Evolutionary conservation across 1,140 invertebrate genomes (phyloP), one percentile per base, ranked within the genome.

Genomic region (Hetaerina americana): DNA sequence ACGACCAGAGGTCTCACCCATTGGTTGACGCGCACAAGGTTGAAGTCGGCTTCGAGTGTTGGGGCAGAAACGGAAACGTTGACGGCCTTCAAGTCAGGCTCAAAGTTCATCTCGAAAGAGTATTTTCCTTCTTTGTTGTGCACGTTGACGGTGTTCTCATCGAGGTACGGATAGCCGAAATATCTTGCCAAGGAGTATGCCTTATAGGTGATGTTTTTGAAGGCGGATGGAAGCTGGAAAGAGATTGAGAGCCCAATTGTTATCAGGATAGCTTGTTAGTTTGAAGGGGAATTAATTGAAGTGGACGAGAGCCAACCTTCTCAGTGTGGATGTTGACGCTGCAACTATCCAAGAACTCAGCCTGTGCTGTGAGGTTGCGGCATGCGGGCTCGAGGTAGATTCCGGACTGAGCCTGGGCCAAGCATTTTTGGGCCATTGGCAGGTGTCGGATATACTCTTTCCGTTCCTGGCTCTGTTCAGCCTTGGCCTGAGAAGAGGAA

Each of bases 371-470:
- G 70, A 83, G 79, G 29, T 85, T 82, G 49, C 83, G 81, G 76
- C 88, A 89, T 71, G 81, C 79, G 5, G 77, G 76, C 27, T 84
- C 78, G 72, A 85, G 81, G 68, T 84, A 79, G 75, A 87, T 85
- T 15, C 83, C 83, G 72, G 82, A 70, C 66, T 82, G 76, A 75
- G 85, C 84, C 75, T 89, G 78, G 31, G 80, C 40, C 40, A 79
- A 26, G 75, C 87, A 89, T 73, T 82, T 72, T 40, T 84, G 77
- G 26, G 79, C 78, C 8, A 78, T 12, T 0, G 79, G 76, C 5
- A 78, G 75, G 5, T 82, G 72, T 29, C 81, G 74, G 24, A 89
- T 75, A 27, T 82, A 79, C 26, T 85, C 76, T 70, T 79, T 81
- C 69, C 83, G 82, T 26, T 83, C 78, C 12, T 84, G 72, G 28